Evolutionary conservation across 2,797 vertebrate genomes (phyloP).

Genomic region (Myiotriccus ornatus): DNA sequence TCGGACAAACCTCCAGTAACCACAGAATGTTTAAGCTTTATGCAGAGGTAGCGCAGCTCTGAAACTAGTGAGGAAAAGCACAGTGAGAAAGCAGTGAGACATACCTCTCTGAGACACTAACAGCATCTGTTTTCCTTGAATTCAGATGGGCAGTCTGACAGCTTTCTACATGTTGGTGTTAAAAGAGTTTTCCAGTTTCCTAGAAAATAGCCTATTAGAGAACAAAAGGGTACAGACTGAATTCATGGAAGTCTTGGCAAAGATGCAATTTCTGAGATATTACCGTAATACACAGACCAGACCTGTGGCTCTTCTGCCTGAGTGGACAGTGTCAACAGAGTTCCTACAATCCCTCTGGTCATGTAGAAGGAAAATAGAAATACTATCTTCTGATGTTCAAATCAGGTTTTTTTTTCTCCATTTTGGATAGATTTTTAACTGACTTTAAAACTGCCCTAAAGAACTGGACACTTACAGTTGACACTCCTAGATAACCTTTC

Average conservation of each 20-base stretch:
- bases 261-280: background rate
- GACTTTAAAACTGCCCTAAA: background rate
- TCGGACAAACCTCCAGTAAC: background rate
- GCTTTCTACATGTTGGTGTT: background rate
- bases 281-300: background rate
- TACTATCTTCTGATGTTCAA: background rate
- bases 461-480: background rate
- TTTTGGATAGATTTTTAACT: background rate
- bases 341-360: background rate
- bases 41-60: background rate
- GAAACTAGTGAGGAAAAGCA: background rate
- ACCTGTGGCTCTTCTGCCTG: background rate
- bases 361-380: background rate
- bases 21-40: background rate
- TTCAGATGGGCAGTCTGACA: background rate
- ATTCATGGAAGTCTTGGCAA: background rate
- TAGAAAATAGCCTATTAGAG: background rate
- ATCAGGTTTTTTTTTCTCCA: background rate
- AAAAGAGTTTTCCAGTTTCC: background rate
- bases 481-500: rapidly evolving
- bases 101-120: background rate
- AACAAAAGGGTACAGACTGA: background rate
- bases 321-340: background rate
- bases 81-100: background rate
- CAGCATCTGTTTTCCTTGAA: background rate